A percentile compares a stretch with the other conserved stretches of the same genome.
Evolutionary conservation across 1,140 invertebrate genomes (phyloP).

Genomic region (Steinernema khuongi): DNA sequence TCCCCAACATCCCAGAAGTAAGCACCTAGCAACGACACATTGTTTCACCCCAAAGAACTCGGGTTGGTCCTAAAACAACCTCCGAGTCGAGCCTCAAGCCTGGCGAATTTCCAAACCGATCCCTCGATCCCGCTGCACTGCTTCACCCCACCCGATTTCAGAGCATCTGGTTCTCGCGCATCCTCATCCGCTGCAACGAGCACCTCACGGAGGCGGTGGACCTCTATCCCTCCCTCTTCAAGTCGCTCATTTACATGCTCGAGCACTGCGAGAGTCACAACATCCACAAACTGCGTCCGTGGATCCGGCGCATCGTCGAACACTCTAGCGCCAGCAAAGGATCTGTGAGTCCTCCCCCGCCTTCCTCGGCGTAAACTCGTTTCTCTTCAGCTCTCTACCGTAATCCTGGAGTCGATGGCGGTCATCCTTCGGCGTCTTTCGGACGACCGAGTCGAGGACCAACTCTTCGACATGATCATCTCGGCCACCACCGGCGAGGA

Average conservation of each 20-base stretch:
- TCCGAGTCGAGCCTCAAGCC: too few species aligned
- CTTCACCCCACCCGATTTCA: conserved; percentile 25
- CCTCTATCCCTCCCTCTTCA: conserved; percentile 44
- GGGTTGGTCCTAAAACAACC: too few species aligned
- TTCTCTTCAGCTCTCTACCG: conserved; percentile 31
- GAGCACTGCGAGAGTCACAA: conserved; percentile 54
- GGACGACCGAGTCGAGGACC: conserved; percentile 45
- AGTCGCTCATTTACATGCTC: conserved; percentile 52
- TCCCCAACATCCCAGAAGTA: conserved; percentile 52
- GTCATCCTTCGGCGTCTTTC: conserved; percentile 42
- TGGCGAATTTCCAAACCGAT: too few species aligned
- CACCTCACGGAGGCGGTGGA: conserved; percentile 46
- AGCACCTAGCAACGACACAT: conserved; percentile 5
- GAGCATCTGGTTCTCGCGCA: conserved; percentile 49
- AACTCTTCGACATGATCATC: conserved; percentile 40
- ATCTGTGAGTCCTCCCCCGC: conserved; percentile 16
- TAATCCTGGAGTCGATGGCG: conserved; percentile 41
- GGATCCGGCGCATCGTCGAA: conserved; percentile 52
- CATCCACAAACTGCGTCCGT: conserved; percentile 50
- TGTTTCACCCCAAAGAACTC: not conserved
- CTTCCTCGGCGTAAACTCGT: not conserved
- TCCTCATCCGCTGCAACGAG: conserved; percentile 54
- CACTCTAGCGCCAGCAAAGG: conserved; percentile 18
- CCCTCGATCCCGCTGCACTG: conserved; percentile 8
- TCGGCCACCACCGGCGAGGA: conserved; percentile 32